Evolutionary conservation across 2,113 vertebrate genomes (phyloP).

Genomic region (Callospermophilus lateralis): DNA sequence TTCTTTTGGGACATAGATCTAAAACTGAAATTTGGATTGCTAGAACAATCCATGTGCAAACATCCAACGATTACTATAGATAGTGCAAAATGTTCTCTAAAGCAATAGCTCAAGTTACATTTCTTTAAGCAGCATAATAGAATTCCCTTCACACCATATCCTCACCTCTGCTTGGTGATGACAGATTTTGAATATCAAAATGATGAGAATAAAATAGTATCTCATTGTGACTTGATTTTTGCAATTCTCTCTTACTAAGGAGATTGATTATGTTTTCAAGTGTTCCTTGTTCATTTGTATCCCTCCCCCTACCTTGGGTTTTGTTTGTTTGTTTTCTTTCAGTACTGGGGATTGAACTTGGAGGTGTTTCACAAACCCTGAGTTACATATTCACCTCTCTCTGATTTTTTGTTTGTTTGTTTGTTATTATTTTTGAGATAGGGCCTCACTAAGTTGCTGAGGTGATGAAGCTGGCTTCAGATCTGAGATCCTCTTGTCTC

Average conservation of each 20-base stretch:
- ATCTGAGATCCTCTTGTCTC: no score
- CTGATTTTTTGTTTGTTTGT: no score
- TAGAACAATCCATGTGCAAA: not conserved
- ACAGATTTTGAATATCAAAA: not conserved
- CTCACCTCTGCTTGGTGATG: not conserved
- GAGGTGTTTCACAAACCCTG: no score
- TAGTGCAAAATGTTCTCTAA: not conserved
- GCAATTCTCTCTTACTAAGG: not conserved
- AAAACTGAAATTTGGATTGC: not conserved
- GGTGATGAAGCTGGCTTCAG: no score
- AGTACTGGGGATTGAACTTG: no score
- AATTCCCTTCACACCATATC: not conserved
- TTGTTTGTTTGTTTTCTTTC: no score
- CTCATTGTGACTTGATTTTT: not conserved
- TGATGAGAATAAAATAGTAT: not conserved
- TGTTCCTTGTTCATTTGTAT: not conserved
- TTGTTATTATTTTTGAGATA: no score
- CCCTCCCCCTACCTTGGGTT: not conserved
- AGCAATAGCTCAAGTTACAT: not conserved
- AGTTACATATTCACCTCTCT: no score
- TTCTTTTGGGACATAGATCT: not conserved
- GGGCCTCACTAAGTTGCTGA: no score
- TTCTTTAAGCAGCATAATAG: not conserved
- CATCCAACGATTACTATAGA: not conserved
- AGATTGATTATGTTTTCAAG: not conserved